phyloP scores from a whole-genome alignment of 2,113 vertebrate species.

The human (Homo sapiens) region DNA sequence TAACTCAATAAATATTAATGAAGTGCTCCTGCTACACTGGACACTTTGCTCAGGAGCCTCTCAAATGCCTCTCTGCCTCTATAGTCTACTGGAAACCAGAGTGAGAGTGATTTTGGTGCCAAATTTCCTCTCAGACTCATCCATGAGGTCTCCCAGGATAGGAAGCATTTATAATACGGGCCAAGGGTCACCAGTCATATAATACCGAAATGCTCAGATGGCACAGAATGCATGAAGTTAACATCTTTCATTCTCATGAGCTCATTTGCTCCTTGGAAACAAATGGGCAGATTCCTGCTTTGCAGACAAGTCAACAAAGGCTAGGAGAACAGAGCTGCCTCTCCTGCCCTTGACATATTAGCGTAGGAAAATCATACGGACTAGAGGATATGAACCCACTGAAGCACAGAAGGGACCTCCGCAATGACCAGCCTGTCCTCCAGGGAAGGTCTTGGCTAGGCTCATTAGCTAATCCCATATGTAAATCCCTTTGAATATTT shows the following conservation, averaged over 20 bases:
- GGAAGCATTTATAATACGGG: neutral
- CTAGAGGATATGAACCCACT: neutral
- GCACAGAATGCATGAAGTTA: neutral
- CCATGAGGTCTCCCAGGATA: neutral
- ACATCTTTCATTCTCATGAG: neutral
- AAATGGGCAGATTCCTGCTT: neutral
- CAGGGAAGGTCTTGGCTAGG: neutral
- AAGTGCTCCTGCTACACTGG: too few relatives aligned
- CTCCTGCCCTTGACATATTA: neutral
- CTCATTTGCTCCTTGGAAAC: neutral
- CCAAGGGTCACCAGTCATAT: neutral
- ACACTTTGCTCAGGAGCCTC: neutral
- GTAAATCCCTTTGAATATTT: conserved; percentile 9
- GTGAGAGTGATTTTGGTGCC: neutral
- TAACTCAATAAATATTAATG: neutral
- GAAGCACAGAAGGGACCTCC: neutral
- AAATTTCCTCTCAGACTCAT: neutral
- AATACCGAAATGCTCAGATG: neutral
- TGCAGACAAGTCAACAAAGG: neutral
- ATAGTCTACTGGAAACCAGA: neutral
- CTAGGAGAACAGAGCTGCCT: neutral
- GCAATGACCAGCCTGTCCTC: neutral
- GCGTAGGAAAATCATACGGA: neutral
- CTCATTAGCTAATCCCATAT: neutral
- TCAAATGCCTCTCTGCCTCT: neutral